Conservation (phyloP, 2,113 vertebrate genomes). For the Calyptomena viridis region DNA sequence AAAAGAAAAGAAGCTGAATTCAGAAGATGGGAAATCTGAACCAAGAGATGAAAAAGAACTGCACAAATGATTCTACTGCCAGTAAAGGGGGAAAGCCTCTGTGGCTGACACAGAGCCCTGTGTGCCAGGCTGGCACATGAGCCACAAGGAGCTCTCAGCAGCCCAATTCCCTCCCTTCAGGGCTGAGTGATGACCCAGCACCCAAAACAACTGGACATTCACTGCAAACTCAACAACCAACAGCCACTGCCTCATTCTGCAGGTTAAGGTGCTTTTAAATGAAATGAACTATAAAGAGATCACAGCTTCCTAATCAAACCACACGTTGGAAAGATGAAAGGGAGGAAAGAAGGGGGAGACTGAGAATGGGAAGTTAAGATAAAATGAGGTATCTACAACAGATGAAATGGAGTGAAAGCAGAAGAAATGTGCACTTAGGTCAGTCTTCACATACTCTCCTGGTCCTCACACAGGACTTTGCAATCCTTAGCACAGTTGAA, state of each 20-base stretch:
- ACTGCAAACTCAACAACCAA: neutral
- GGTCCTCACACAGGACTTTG: neutral
- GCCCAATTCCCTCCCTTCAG: conserved; percentile 10
- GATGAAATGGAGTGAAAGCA: neutral
- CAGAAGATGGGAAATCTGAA: conserved; percentile 31
- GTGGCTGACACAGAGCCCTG: neutral
- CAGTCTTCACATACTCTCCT: neutral
- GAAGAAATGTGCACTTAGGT: neutral
- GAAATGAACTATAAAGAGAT: neutral
- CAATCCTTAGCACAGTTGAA: neutral
- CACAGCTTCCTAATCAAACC: conserved; percentile 12
- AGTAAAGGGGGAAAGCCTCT: conserved; percentile 2
- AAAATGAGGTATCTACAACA: neutral
- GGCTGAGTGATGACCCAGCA: neutral
- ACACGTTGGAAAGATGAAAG: neutral
- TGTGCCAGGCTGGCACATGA: conserved; percentile 30
- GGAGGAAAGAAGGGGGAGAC: neutral
- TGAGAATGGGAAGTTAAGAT: neutral
- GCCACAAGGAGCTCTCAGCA: neutral
- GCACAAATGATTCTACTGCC: neutral
- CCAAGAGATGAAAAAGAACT: neutral
- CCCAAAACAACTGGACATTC: conserved; percentile 26
- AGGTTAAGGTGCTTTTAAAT: conserved; percentile 20
- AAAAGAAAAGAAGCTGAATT: neutral
- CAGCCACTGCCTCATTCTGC: neutral